Evolutionary conservation across 2,113 vertebrate genomes (phyloP), one percentile per base, ranked within the genome.

Genomic region (Brachypodius melanocephalos): DNA sequence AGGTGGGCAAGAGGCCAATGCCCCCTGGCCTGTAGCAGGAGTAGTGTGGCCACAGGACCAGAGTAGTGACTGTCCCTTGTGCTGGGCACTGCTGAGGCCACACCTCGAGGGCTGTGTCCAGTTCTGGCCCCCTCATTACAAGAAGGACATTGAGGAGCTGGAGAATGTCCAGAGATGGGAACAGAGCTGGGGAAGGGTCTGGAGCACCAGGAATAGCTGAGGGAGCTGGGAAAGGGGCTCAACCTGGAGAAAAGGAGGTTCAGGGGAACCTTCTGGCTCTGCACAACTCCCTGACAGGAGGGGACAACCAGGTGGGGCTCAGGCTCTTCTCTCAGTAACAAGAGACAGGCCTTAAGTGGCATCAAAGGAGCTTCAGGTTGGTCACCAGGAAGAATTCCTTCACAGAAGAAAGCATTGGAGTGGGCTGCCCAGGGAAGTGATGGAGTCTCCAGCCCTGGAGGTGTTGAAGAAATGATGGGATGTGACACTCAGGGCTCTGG

Each of bases 281-380:
- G 9, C 62, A 10, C 14, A 89, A 7, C 11, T 74, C 14, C 75
- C 68, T 54, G 77, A 21, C 32, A 61, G 57, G 57, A 71, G 48
- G 17, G 7, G 3, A 3, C 24, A 59, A 29, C 24, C 3, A 1
- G 26, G 4, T 3, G 31, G 5, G 6, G 3, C 0, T 46, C 0
- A 0, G 9, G 46, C 20, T 75, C 20, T 58, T 4, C n/a, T 67
- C 13, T 3, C 29, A 34, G 16, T 9, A 31, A 42, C 3, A 31
- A 32, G 25, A 4, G 29, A 54, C 7, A 75, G 38, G 17, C 29
- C 29, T 42, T 17, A 40, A 16, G 14, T 6, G 75, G 34, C 17
- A 18, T 18, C 38, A 54, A 3, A 5, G 38, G 20, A 75, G 28
- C 7, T 40, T n/a, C 46, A 55, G 22, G 21, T 38, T 59, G 63